These are phyloP conservation scores for Smutsia gigantea DNA, from an alignment of 2,797 vertebrate species.

Conservation along the genomic window DNA sequence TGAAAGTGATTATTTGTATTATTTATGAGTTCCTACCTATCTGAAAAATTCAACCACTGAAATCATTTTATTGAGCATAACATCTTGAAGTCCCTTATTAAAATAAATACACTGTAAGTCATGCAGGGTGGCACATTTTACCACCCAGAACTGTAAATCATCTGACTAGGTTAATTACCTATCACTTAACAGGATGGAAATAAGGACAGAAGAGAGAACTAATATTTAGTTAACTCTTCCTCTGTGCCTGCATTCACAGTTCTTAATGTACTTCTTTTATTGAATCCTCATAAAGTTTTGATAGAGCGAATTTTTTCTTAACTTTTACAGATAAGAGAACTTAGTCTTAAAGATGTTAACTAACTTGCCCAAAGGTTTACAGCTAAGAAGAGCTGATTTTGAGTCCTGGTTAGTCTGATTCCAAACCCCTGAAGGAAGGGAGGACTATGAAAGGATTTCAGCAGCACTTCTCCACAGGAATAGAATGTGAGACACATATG, in stretches of 20 bases:
- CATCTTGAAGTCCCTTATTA: neutral
- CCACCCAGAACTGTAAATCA: neutral
- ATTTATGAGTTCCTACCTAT: neutral
- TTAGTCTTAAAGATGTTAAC: neutral
- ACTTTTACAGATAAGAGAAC: neutral
- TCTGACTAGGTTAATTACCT: neutral
- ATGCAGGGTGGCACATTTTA: neutral
- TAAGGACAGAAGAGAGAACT: neutral
- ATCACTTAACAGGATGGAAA: neutral
- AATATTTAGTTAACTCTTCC: neutral
- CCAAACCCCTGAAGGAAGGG: neutral
- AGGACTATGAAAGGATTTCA: neutral
- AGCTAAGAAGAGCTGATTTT: neutral
- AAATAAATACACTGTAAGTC: neutral
- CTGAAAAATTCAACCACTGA: neutral
- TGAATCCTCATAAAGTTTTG: neutral
- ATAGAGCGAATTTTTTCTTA: neutral
- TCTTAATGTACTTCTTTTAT: neutral
- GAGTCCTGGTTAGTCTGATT: neutral
- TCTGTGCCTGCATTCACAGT: neutral
- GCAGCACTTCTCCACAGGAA: neutral
- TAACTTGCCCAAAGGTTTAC: neutral
- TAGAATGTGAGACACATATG: neutral
- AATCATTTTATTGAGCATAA: neutral
- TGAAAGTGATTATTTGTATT: neutral